Percentiles rank a stretch among this genome's conserved stretches.
These are phyloP conservation scores for Macquaria ambigua DNA, from an alignment of 2,113 vertebrate species.

Conservation along the genomic window DNA sequence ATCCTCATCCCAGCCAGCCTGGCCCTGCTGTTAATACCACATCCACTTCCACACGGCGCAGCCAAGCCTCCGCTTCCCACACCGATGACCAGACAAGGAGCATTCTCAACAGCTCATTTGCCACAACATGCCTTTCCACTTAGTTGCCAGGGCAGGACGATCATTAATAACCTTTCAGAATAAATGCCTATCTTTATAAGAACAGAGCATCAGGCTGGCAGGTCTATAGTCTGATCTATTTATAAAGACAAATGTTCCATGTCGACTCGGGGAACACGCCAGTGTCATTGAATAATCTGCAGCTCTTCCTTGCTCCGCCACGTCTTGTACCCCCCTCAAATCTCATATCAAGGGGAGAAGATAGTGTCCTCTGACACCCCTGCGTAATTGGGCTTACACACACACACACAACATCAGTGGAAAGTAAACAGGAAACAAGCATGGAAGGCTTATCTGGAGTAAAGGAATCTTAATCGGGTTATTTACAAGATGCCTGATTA, in stretches of 20 bases:
- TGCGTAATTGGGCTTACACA: conserved; percentile 67
- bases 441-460: conserved; percentile 72
- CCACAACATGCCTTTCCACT: conserved; percentile 78
- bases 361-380: conserved; percentile 55
- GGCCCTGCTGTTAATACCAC: conserved; percentile 74
- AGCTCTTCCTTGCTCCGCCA: conserved; percentile 54
- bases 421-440: conserved; percentile 81
- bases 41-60: conserved; percentile 61
- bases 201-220: conserved; percentile 79
- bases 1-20: conserved; percentile 73
- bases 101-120: conserved; percentile 73
- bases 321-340: conserved; percentile 33
- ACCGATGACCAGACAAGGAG: conserved; percentile 74
- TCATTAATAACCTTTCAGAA: conserved; percentile 85
- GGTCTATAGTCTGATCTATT: conserved; percentile 82
- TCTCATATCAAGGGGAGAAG: conserved; percentile 47
- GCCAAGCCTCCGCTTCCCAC: conserved; percentile 64
- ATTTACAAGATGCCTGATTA: conserved; percentile 66
- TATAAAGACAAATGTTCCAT: conserved; percentile 84
- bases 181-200: conserved; percentile 82
- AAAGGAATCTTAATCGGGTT: conserved; percentile 67
- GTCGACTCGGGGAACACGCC: conserved; percentile 74
- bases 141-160: conserved; percentile 82
- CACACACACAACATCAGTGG: conserved; percentile 50
- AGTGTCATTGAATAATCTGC: conserved; percentile 75